Evolutionary conservation across 2,888 invertebrate genomes (phyloP).

Genomic region (Labia minor): DNA sequence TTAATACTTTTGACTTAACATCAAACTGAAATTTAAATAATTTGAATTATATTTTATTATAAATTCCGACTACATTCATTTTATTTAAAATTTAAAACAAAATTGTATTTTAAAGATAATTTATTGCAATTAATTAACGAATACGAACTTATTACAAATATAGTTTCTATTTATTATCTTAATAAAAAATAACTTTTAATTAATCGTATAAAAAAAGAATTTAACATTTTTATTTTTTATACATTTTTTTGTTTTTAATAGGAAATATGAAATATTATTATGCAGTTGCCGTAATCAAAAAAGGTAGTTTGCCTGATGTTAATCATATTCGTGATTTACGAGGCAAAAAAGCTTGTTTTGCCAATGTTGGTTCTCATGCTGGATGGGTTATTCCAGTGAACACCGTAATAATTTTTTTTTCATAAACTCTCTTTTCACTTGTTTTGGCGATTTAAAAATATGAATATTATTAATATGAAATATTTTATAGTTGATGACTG

Average conservation of each 20-base stretch:
- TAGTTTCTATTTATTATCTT: too few species aligned
- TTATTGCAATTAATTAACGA: too few species aligned
- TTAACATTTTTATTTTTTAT: neutral
- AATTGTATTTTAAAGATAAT: too few species aligned
- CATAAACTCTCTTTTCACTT: conserved; percentile 20
- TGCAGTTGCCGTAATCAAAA: conserved; percentile 70
- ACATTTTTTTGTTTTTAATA: conserved; percentile 29
- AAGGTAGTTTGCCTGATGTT: conserved; percentile 51
- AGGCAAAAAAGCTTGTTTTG: conserved; percentile 76
- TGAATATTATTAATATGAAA: neutral
- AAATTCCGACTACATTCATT: too few species aligned
- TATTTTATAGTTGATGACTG: conserved; percentile 57
- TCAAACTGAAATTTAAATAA: too few species aligned
- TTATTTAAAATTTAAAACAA: too few species aligned
- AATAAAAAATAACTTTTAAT: too few species aligned
- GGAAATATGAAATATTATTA: conserved; percentile 60
- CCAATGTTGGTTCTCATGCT: conserved; percentile 82
- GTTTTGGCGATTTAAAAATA: conserved; percentile 3
- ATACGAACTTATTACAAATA: too few species aligned
- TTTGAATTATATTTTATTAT: too few species aligned
- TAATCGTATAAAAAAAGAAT: too few species aligned
- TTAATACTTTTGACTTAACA: conserved; percentile 13
- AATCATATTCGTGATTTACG: conserved; percentile 52
- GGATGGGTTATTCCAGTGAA: conserved; percentile 90
- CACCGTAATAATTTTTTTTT: conserved; percentile 42